Evolutionary conservation across 2,797 vertebrate species (phyloP).

Genomic region (Xiphophorus birchmanni): DNA sequence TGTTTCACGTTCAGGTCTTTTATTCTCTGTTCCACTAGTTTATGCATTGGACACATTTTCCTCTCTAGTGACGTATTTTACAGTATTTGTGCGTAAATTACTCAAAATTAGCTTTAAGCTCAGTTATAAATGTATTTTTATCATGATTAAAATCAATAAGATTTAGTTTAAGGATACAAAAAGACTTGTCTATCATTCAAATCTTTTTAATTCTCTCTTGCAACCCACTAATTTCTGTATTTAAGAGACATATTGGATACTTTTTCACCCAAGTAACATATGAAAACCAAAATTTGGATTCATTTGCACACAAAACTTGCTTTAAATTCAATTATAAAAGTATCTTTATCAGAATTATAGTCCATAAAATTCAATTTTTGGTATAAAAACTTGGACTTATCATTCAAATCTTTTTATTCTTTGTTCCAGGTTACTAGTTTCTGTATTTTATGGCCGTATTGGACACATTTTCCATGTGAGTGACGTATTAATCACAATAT

Average conservation of each 20-base stretch:
- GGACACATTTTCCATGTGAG: not conserved
- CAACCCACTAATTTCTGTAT: not conserved
- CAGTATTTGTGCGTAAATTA: not conserved
- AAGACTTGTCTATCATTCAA: too few relatives aligned
- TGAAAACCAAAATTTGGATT: too few relatives aligned
- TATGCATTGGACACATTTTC: not conserved
- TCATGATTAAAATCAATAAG: not conserved
- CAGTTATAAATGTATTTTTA: not conserved
- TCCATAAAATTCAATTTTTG: too few relatives aligned
- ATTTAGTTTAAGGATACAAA: too few relatives aligned
- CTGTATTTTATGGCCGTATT: not conserved
- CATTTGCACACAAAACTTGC: not conserved
- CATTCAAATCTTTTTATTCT: not conserved
- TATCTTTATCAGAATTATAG: not conserved
- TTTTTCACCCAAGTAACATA: not conserved
- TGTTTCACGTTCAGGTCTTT: not conserved
- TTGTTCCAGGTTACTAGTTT: not conserved
- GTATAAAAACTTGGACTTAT: too few relatives aligned
- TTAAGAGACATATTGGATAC: not conserved
- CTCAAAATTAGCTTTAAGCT: not conserved
- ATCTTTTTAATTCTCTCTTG: too few relatives aligned
- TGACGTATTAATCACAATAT: not conserved
- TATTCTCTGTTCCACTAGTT: not conserved
- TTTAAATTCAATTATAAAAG: not conserved
- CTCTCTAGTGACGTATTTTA: not conserved